phyloP scores from a whole-genome alignment of 2,888 invertebrate genomes.

The Proisotoma minuta region DNA sequence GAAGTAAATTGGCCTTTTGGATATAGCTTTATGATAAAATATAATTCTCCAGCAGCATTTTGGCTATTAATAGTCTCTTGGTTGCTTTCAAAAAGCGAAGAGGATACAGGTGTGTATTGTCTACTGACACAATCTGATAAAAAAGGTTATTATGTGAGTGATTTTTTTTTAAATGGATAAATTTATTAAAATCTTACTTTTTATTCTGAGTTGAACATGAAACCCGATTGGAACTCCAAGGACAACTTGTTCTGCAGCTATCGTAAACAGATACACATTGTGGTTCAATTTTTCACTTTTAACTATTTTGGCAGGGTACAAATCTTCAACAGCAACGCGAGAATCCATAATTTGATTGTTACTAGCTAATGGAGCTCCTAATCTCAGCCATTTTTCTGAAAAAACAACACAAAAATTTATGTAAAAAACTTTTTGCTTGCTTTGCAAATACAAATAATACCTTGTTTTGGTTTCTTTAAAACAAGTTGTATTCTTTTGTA shows the following conservation, averaged over 20 bases:
- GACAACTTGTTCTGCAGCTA: slow-evolving; percentile 17
- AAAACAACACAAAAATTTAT: background rate
- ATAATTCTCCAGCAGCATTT: slow-evolving; percentile 13
- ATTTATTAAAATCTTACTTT: background rate
- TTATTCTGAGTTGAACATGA: slow-evolving; percentile 31
- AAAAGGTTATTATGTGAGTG: too few relatives aligned
- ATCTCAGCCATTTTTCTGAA: slow-evolving; percentile 33
- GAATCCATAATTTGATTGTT: slow-evolving; percentile 34
- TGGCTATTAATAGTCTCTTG: background rate
- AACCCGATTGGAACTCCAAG: slow-evolving; percentile 41
- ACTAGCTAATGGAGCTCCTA: slow-evolving; percentile 30
- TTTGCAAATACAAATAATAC: too few relatives aligned
- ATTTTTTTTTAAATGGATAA: background rate
- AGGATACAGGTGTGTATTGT: slow-evolving; percentile 30
- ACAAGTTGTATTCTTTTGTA: slow-evolving; percentile 29
- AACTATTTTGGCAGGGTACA: slow-evolving; percentile 23
- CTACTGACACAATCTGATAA: slow-evolving; percentile 9
- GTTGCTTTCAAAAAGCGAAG: background rate
- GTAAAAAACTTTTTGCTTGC: too few relatives aligned
- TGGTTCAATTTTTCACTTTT: slow-evolving; percentile 28
- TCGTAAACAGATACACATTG: slow-evolving; percentile 24
- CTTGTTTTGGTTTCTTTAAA: slow-evolving; percentile 33
- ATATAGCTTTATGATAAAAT: slow-evolving; percentile 42
- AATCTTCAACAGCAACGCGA: slow-evolving; percentile 32
- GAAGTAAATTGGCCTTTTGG: slow-evolving; percentile 33